A percentile compares a stretch with the other conserved stretches of the same genome.
These are phyloP conservation scores for Chlamydotis undulata DNA, from an alignment of 2,113 vertebrate species.

Conservation along the genomic window DNA sequence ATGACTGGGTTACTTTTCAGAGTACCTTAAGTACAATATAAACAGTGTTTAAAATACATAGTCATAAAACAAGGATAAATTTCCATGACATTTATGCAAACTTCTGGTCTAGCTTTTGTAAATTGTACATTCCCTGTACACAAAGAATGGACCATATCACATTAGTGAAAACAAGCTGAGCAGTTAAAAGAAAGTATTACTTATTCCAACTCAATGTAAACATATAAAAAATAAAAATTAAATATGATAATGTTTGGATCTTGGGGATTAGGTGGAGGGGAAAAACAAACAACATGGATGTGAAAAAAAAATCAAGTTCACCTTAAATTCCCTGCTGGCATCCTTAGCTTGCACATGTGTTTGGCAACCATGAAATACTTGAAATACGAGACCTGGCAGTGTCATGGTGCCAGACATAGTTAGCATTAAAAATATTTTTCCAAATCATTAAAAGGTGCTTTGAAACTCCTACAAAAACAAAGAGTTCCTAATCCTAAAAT, in stretches of 20 bases:
- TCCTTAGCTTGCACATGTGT: slow-evolving; percentile 1
- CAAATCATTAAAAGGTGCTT: slow-evolving; percentile 15
- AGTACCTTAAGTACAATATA: background rate
- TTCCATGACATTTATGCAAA: background rate
- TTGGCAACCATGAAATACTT: slow-evolving; percentile 9
- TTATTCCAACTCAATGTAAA: background rate
- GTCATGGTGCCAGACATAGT: background rate
- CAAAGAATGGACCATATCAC: background rate
- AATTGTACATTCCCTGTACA: background rate
- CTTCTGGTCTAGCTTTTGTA: background rate
- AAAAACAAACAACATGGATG: background rate
- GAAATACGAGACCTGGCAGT: slow-evolving; percentile 33
- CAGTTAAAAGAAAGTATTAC: background rate
- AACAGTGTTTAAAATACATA: background rate
- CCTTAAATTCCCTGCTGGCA: background rate
- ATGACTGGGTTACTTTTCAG: background rate
- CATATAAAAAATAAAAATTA: background rate
- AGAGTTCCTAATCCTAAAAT: background rate
- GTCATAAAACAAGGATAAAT: background rate
- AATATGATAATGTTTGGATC: background rate
- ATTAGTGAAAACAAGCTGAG: background rate
- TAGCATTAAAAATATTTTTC: background rate
- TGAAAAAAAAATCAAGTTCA: slow-evolving; percentile 15
- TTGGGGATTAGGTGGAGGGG: background rate
- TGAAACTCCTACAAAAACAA: background rate